Base-by-base conservation (phyloP, 2,797 vertebrate species). In the Uromys caudimaculatus region DNA sequence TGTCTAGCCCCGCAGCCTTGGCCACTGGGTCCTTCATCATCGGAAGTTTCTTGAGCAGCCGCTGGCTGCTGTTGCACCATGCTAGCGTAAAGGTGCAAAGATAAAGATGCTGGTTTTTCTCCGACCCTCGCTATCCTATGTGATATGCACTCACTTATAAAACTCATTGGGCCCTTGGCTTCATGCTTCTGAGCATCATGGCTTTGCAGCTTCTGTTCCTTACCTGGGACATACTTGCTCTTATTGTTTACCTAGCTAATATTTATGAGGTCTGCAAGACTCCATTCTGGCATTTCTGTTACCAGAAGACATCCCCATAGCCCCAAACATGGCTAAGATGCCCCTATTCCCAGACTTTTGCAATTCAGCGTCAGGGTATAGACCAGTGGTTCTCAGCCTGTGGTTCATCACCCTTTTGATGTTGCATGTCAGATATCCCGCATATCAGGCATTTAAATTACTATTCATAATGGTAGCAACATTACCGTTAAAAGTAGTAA, bases 151-250 rank as follows among this genome's bases (percentile, higher is more conserved):
- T 6, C 8, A 10, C 76, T 50, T 11, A 7, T 1, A 44, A 16
- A 7, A 60, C 44, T 1, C 29, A 23, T 27, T 6, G 10, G 0
- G 71, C 44, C 60, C 67, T 73, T 64, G 54, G 47, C 54, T 88
- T 50, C 84, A 62, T 2, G 8, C 64, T 16, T 58, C 83, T 47
- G 6, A 58, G 27, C 32, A 24, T 56, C 41, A 35, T 4, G 41
- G 14, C 47, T 87, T 79, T 75, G 56, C 50, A 84, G 3, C 71
- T 88, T 93, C 95, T 92, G 8, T n/a, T 71, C 62, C 73, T 92
- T 9, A 27, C 71, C 62, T 56, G 62, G 89, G 21, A 56, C 27
- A 1, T 3, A 0, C 75, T 60, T 86, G 29, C 86, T 62, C 29
- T 60, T 19, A 6, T 41, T 23, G 23, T 58, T 83, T 24, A 60